Conservation (phyloP, 2,888 invertebrate species). For the Apamea sordens region DNA sequence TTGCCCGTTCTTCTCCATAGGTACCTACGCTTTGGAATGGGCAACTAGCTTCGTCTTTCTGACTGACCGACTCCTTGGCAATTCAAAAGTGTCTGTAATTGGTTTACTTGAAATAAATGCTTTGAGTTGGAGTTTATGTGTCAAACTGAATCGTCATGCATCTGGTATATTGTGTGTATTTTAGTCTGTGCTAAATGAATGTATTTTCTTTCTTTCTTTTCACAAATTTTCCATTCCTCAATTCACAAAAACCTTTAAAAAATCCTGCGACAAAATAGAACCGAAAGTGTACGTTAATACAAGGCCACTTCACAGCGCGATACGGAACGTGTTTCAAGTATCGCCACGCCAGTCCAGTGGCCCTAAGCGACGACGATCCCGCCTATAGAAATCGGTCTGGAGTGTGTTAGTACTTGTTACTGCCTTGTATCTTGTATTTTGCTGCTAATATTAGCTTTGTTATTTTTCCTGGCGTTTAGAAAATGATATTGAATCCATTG, state of each 20-base stretch:
- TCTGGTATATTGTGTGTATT: too few species aligned
- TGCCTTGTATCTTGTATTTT: constrained; percentile 19
- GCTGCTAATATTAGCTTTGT: neutral
- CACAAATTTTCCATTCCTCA: too few species aligned
- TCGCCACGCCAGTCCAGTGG: constrained; percentile 25
- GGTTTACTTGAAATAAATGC: neutral
- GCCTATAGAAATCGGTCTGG: constrained; percentile 30
- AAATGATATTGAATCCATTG: neutral
- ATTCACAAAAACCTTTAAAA: neutral
- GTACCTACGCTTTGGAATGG: too few species aligned
- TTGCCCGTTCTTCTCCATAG: too few species aligned
- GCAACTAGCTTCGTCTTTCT: too few species aligned
- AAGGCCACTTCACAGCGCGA: constrained; percentile 22
- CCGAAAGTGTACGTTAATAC: constrained; percentile 15
- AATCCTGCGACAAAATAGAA: neutral
- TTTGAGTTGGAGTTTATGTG: neutral
- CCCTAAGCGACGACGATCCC: constrained; percentile 42
- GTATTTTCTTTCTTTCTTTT: too few species aligned
- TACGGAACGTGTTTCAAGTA: constrained; percentile 44
- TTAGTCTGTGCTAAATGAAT: too few species aligned
- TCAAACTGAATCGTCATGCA: neutral
- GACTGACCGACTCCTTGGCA: too few species aligned
- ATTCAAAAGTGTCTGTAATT: too few species aligned
- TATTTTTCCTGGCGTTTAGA: neutral
- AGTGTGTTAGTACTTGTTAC: constrained; percentile 12